These are phyloP conservation scores for Oconnorella tubifera DNA, from an alignment of 2,888 invertebrate genomes.

Conservation along the genomic window DNA sequence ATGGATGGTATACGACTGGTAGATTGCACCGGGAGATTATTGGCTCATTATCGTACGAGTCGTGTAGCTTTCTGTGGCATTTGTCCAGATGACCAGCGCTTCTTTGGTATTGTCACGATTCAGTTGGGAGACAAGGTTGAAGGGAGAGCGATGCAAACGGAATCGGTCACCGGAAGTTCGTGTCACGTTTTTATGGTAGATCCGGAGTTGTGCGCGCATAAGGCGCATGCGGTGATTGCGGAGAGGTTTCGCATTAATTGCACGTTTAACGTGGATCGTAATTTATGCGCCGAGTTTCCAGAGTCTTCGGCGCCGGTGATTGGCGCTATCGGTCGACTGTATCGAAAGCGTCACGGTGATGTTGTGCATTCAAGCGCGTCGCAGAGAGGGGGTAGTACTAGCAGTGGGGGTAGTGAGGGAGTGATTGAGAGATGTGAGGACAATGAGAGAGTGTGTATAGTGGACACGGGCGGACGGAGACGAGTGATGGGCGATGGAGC, in stretches of 20 bases:
- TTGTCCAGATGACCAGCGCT: not conserved
- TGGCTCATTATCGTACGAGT: not conserved
- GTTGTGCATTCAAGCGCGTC: not conserved
- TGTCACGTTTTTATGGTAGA: constrained; percentile 12
- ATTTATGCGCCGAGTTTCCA: constrained; percentile 12
- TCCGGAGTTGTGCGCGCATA: not conserved
- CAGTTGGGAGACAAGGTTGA: not conserved
- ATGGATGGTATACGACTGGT: constrained; percentile 7
- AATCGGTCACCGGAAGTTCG: not conserved
- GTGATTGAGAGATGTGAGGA: not conserved
- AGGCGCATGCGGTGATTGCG: constrained; percentile 2
- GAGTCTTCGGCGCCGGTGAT: not conserved
- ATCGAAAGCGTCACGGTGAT: not conserved
- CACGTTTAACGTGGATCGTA: constrained; percentile 4
- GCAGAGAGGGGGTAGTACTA: not conserved
- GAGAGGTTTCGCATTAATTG: constrained; percentile 10
- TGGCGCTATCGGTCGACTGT: not conserved
- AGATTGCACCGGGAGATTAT: not conserved
- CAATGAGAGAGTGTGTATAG: not conserved
- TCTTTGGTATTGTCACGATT: constrained; percentile 9
- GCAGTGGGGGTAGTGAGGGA: not conserved
- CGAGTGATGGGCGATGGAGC: not conserved
- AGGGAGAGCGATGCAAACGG: not conserved
- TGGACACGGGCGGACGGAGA: not conserved
- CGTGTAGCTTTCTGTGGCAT: constrained; percentile 12